Percentiles rank a stretch among this genome's conserved stretches.
Conservation (phyloP, 2,888 invertebrate genomes). For the Lumbricus terrestris region DNA sequence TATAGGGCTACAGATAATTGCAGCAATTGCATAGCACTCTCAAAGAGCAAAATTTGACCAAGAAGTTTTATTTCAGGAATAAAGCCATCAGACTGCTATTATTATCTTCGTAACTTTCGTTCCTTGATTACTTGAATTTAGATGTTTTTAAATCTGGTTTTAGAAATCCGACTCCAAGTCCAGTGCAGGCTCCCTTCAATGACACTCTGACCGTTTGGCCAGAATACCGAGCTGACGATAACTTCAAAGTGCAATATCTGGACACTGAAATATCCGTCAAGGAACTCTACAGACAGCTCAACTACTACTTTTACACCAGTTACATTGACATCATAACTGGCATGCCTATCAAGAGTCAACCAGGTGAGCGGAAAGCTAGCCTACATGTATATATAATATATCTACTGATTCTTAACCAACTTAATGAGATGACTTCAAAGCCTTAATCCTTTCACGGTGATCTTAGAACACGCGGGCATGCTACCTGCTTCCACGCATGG, state of each 20-base stretch:
- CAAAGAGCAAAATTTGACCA: no score
- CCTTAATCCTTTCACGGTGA: no score
- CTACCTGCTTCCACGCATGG: not conserved
- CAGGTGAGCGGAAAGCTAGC: not conserved
- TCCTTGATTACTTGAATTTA: not conserved
- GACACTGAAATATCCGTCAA: constrained; percentile 11
- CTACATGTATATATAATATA: no score
- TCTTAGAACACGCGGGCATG: no score
- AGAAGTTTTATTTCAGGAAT: no score
- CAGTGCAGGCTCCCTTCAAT: constrained; percentile 27
- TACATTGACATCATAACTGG: constrained; percentile 10
- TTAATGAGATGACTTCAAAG: no score
- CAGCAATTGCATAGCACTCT: no score
- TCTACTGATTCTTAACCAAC: not conserved
- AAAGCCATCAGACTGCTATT: no score
- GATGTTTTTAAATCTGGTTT: not conserved
- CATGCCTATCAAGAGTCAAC: not conserved
- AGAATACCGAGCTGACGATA: constrained; percentile 20
- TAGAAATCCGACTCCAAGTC: constrained; percentile 33
- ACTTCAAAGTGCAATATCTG: constrained; percentile 13
- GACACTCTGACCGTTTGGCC: constrained; percentile 27
- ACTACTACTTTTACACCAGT: constrained; percentile 24
- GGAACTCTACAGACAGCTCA: constrained; percentile 22
- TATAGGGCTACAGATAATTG: no score
- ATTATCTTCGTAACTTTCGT: not conserved